Conservation (phyloP, 2,797 vertebrate genomes). For the Petrocephalus schoutedeni region DNA sequence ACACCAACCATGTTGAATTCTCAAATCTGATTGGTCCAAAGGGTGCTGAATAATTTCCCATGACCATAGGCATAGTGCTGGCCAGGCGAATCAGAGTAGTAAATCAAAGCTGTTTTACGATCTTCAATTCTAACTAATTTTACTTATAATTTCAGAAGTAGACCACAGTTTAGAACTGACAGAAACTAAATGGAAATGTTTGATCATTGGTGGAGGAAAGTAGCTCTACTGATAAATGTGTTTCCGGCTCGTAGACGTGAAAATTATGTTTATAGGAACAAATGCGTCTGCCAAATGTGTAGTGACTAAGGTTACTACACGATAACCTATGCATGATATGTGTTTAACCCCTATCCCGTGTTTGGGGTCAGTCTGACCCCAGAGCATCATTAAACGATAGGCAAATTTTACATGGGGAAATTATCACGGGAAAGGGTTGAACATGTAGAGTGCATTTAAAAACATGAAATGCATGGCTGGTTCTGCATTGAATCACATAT, state of each 20-base stretch:
- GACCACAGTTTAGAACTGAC: neutral
- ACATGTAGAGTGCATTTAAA: neutral
- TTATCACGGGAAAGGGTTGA: neutral
- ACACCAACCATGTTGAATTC: neutral
- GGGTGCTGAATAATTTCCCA: neutral
- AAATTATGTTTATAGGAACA: neutral
- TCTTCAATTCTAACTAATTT: neutral
- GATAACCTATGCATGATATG: too few species aligned
- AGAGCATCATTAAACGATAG: too few species aligned
- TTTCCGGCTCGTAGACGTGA: neutral
- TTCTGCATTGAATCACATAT: neutral
- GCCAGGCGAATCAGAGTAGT: neutral
- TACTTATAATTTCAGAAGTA: neutral
- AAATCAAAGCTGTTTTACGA: neutral
- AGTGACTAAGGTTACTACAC: too few species aligned
- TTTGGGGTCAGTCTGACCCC: too few species aligned
- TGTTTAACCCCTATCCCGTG: too few species aligned
- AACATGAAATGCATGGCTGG: neutral
- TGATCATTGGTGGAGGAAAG: neutral
- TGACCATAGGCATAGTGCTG: neutral
- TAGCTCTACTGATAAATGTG: neutral
- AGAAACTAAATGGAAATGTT: neutral
- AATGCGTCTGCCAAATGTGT: too few species aligned
- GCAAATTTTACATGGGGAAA: too few species aligned
- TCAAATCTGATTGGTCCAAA: neutral